A percentile compares a stretch with the other conserved stretches of the same genome.
Conservation (phyloP, 2,797 vertebrate genomes). For the Nyctalus aviator region DNA sequence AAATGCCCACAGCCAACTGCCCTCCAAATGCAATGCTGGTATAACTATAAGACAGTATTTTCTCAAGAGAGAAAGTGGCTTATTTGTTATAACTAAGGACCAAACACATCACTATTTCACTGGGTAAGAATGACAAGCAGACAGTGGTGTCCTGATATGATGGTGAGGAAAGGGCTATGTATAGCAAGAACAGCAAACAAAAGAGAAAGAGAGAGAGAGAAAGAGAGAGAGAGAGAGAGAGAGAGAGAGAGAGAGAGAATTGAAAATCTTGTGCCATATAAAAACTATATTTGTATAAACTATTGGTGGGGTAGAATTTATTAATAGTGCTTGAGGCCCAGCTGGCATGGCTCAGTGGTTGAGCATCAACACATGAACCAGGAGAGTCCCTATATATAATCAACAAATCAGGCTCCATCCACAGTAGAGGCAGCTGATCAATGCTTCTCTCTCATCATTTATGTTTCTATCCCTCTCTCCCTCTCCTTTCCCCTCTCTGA, state of each 20-base stretch:
- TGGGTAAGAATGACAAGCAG: not conserved
- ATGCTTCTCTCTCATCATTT: no score
- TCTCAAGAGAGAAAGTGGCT: not conserved
- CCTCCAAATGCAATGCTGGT: not conserved
- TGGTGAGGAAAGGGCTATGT: not conserved
- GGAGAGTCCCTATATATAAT: no score
- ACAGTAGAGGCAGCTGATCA: no score
- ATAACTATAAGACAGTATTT: not conserved
- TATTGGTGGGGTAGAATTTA: not conserved
- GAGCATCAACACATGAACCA: no score
- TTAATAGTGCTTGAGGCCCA: no score
- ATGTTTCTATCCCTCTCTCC: no score
- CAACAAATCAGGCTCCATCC: no score
- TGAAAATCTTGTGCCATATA: not conserved
- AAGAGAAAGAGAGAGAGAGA: no score
- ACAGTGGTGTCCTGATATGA: fast-evolving
- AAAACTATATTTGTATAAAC: not conserved
- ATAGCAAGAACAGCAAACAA: not conserved
- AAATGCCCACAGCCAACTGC: not conserved
- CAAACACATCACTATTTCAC: not conserved
- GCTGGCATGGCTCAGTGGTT: no score
- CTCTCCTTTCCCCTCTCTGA: no score
- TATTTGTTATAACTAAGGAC: not conserved
- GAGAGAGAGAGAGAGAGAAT: not conserved
- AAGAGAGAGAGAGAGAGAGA: no score